These are phyloP conservation scores for Ceriagrion tenellum DNA, from an alignment of 2,888 invertebrate genomes.

Conservation along the genomic window DNA sequence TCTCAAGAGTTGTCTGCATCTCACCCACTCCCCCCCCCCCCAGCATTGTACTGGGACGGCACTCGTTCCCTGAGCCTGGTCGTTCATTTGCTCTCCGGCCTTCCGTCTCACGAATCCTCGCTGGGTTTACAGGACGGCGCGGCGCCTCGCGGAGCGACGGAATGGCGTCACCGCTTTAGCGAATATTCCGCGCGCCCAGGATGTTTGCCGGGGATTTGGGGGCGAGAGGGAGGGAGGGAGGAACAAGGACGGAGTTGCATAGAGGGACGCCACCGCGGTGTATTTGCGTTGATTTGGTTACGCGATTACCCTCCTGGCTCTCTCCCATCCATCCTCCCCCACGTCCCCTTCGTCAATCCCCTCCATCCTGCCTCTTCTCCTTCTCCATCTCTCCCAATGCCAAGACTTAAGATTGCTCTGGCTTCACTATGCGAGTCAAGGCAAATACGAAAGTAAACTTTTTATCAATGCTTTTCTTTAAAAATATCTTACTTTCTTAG, in stretches of 20 bases:
- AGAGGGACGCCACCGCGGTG: slow-evolving; percentile 1
- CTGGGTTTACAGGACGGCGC: neutral
- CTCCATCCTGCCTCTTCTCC: neutral
- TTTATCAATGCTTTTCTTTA: no score
- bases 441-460: no score
- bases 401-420: neutral
- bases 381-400: no score
- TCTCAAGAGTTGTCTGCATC: no score
- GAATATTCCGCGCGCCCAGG: slow-evolving; percentile 41
- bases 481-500: no score
- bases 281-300: slow-evolving; percentile 63
- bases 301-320: slow-evolving; percentile 46
- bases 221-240: neutral
- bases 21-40: no score
- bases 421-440: no score
- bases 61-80: neutral
- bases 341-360: neutral
- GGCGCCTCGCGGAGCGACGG: neutral
- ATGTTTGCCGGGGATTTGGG: neutral
- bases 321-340: neutral
- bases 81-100: neutral
- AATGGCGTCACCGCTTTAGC: neutral
- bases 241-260: slow-evolving; percentile 1
- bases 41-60: no score
- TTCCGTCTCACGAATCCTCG: neutral